phyloP scores from a whole-genome alignment of 2,888 invertebrate genomes.

The Ashinkailepas kermadecensis region DNA sequence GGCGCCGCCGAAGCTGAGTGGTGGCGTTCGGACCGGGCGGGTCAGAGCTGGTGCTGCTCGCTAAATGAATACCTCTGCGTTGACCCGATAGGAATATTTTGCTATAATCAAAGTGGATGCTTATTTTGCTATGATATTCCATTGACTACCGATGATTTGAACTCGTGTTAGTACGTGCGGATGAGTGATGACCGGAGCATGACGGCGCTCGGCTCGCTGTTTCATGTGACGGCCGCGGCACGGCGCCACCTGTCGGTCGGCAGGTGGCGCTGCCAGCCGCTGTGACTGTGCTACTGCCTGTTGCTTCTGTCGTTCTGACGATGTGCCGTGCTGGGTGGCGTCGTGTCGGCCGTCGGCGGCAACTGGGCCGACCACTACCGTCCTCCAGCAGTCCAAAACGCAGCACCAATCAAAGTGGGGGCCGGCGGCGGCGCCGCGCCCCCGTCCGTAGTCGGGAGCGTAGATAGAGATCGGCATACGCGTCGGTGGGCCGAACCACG shows the following conservation, averaged over 20 bases:
- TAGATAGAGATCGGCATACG: not conserved
- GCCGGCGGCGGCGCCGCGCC: not conserved
- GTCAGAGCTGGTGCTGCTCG: not conserved
- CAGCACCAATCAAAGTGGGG: conserved; percentile 17
- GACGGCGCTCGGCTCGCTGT: conserved; percentile 3
- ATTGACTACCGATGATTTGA: conserved; percentile 20
- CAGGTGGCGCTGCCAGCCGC: conserved; percentile 13
- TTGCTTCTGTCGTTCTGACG: conserved; percentile 4
- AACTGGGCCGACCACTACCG: not conserved
- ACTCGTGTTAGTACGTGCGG: not conserved
- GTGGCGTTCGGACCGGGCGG: not conserved
- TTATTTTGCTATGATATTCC: conserved; percentile 23
- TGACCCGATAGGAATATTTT: conserved; percentile 23
- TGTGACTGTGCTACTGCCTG: conserved; percentile 17
- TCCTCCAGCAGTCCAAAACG: not conserved
- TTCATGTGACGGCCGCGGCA: not conserved
- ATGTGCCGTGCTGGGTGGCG: not conserved
- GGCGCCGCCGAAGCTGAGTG: not conserved
- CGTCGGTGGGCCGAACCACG: not conserved
- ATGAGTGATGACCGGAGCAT: conserved; percentile 5
- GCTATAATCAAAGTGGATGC: conserved; percentile 23
- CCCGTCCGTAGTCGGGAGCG: not conserved
- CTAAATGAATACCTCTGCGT: conserved; percentile 21
- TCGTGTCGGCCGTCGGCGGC: not conserved
- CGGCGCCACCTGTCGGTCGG: conserved; percentile 24